Base-by-base conservation (phyloP, 2,888 invertebrate genomes). In the Mythimna lalbum region DNA sequence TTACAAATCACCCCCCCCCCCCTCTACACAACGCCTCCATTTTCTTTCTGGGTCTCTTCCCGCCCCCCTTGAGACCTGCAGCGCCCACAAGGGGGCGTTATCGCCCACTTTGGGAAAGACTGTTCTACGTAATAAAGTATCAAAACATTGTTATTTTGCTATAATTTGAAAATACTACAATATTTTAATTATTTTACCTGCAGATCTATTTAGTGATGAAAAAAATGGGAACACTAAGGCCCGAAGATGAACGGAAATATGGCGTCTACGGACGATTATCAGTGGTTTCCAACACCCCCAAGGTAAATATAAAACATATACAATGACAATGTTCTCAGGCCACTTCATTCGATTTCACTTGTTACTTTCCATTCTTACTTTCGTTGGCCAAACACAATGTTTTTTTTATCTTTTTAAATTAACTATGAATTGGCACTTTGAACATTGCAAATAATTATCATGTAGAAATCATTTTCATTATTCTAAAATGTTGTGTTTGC, bases 191-290 rank as follows among this genome's bases (percentile, higher is more conserved):
- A 23, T 66, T 12, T 39, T 47, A 50, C 14, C 27, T 61, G 52
- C 90, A 97, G 94, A 96, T 97, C 73, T 97, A 97, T 88, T 94
- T 96, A 85, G 97, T 97, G 0, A 96, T 97, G 97, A 97, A 97
- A 89, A 96, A 96, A 90, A 97, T 97, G 93, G 97, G 97, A 69
- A 97, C 96, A 1, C 89, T 97, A 65, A 93, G 97, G 81, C 96
- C 97, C 4, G 96, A 97, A 76, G 97, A 97, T 83, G 97, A 97
- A 88, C 95, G 96, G 63, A 97, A 97, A 88, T 97, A 97, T 87
- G 97, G 97, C 59, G 95, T 97, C 63, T 97, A 97, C 85, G 96
- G 95, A 57, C 94, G 96, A 75, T 90, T 95, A 39, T 93, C 95
- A 52, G 90, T 93, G 59, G 89, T 95, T 50, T 91, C 95, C 47